Evolutionary conservation across 2,888 invertebrate genomes (phyloP).

Genomic region (Brenthis daphne): DNA sequence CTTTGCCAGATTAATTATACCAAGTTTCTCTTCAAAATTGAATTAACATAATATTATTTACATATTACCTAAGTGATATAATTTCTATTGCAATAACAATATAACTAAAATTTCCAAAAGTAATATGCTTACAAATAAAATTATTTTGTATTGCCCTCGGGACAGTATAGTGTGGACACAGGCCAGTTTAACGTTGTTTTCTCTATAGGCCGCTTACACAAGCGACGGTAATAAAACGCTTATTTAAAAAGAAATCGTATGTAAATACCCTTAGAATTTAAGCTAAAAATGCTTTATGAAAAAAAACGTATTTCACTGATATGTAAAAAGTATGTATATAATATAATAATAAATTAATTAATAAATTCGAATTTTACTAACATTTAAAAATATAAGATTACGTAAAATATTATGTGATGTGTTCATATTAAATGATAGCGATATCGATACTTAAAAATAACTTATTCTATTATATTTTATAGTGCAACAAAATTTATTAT

Average conservation of each 20-base stretch:
- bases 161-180: constrained; percentile 30
- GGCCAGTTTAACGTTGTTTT: constrained; percentile 29
- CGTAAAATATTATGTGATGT: constrained; percentile 10
- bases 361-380: background rate
- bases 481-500: background rate
- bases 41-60: too few relatives aligned
- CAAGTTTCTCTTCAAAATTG: too few relatives aligned
- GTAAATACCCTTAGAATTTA: background rate
- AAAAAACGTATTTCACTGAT: too few relatives aligned
- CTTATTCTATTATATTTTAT: constrained; percentile 3
- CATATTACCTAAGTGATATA: background rate
- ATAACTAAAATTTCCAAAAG: background rate
- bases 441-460: constrained; percentile 9
- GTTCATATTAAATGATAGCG: constrained; percentile 10
- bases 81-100: background rate
- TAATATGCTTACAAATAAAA: constrained; percentile 18
- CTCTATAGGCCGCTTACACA: constrained; percentile 20
- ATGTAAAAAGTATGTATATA: too few relatives aligned
- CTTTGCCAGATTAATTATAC: too few relatives aligned
- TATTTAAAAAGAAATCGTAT: background rate
- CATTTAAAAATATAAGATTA: background rate
- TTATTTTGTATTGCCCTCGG: constrained; percentile 34
- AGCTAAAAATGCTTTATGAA: too few relatives aligned
- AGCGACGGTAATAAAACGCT: constrained; percentile 3
- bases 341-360: too few relatives aligned